Percentiles rank a stretch among this genome's conserved stretches.
These are phyloP conservation scores for Antedon bifida DNA, from an alignment of 35 echinoderm and acorn worm genomes.

Conservation along the genomic window DNA sequence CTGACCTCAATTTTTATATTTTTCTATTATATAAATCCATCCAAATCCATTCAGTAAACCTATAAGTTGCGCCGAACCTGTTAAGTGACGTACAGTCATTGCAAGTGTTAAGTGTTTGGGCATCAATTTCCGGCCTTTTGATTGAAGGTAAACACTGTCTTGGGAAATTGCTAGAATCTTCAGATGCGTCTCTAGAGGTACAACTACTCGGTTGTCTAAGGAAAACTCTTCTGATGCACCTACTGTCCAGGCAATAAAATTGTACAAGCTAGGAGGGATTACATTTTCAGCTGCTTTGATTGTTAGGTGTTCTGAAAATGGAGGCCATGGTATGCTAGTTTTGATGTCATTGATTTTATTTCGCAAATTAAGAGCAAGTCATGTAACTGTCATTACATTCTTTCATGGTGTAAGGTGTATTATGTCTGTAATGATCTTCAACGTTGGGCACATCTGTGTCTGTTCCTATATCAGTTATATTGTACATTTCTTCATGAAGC, in stretches of 20 bases:
- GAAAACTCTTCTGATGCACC: neutral
- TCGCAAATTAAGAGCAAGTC: neutral
- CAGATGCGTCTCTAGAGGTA: neutral
- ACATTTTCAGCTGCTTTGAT: conserved; percentile 8
- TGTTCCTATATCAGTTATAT: too few relatives aligned
- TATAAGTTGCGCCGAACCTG: conserved; percentile 7
- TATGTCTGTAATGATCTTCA: too few relatives aligned
- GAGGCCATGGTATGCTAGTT: conserved; percentile 10
- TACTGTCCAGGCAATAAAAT: conserved; percentile 24
- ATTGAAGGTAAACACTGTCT: conserved; percentile 15
- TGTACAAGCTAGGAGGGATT: conserved; percentile 4
- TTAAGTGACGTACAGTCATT: conserved; percentile 9
- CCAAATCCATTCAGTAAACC: conserved; percentile 21
- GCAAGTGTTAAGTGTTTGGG: conserved; percentile 7
- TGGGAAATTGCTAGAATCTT: conserved; percentile 13
- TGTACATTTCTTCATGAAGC: neutral
- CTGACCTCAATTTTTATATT: too few relatives aligned
- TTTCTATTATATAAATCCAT: too few relatives aligned
- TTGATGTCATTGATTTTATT: neutral
- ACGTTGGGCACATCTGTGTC: too few relatives aligned
- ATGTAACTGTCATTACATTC: neutral
- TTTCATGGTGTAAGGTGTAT: too few relatives aligned
- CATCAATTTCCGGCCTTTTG: neutral
- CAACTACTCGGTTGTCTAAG: neutral
- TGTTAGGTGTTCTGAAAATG: conserved; percentile 14